A percentile compares a stretch with the other conserved stretches of the same genome.
These are phyloP conservation scores for Platycercus adscitus DNA, from an alignment of 2,113 vertebrate genomes.

Conservation along the genomic window DNA sequence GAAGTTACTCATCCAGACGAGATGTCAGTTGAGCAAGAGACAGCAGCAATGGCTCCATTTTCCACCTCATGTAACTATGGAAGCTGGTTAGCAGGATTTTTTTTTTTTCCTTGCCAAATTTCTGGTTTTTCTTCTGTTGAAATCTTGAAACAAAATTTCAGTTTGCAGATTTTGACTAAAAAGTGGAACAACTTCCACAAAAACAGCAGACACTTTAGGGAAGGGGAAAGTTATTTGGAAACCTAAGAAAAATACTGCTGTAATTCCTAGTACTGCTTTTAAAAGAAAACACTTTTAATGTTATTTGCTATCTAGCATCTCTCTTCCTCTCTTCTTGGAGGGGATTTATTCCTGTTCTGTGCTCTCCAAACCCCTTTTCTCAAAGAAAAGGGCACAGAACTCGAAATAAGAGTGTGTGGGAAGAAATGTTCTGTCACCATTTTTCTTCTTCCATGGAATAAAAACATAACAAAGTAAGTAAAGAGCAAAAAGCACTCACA, in stretches of 20 bases:
- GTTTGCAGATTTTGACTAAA: slow-evolving; percentile 11
- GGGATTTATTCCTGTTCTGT: slow-evolving; percentile 25
- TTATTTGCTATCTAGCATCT: background rate
- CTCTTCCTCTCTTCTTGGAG: background rate
- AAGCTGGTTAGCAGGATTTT: background rate
- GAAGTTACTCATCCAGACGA: background rate
- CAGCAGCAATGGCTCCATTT: slow-evolving; percentile 1
- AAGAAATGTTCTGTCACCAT: slow-evolving; percentile 49
- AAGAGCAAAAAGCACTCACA: background rate
- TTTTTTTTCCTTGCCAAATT: background rate
- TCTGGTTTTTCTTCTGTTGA: background rate
- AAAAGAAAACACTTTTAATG: background rate
- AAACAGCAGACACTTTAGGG: background rate
- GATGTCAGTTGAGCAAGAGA: background rate
- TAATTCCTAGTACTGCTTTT: background rate
- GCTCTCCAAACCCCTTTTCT: slow-evolving; percentile 29
- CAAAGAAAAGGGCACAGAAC: slow-evolving; percentile 42
- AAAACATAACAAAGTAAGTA: background rate
- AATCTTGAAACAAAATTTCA: background rate
- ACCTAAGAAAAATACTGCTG: background rate
- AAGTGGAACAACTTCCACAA: background rate
- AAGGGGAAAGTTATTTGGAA: background rate
- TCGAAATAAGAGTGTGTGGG: slow-evolving; percentile 34
- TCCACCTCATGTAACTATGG: background rate
- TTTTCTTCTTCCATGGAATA: background rate